phyloP scores from a whole-genome alignment of 1,140 invertebrate genomes.

The Drosophila sechellia region DNA sequence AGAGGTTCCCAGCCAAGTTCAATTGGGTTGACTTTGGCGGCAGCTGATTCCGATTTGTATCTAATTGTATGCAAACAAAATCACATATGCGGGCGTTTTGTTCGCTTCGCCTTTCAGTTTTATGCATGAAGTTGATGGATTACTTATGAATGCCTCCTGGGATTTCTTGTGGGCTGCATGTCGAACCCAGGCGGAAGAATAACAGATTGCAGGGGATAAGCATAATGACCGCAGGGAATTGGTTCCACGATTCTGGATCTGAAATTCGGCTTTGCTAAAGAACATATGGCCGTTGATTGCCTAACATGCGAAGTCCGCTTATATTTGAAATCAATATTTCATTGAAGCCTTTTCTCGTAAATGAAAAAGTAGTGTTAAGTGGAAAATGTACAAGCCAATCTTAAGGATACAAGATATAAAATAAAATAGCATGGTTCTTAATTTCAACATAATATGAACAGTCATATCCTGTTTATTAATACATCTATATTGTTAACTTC shows the following conservation, averaged over 20 bases:
- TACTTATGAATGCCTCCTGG: constrained; percentile 61
- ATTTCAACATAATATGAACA: too few relatives aligned
- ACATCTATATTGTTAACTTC: too few relatives aligned
- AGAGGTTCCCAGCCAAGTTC: constrained; percentile 4
- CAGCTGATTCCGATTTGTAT: constrained; percentile 80
- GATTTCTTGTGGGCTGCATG: constrained; percentile 10
- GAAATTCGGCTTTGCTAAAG: neutral
- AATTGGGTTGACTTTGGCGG: constrained; percentile 3
- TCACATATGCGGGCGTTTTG: constrained; percentile 72
- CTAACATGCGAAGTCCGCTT: constrained; percentile 1
- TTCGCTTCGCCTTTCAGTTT: constrained; percentile 71
- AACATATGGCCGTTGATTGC: neutral
- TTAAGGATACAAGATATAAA: too few relatives aligned
- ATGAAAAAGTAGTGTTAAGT: too few relatives aligned
- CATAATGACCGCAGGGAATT: constrained; percentile 49
- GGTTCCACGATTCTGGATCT: neutral
- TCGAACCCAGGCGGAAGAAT: constrained; percentile 29
- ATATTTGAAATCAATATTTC: neutral
- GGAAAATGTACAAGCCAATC: too few relatives aligned
- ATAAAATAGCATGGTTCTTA: too few relatives aligned
- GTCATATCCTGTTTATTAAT: too few relatives aligned
- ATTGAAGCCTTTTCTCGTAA: neutral
- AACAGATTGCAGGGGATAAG: constrained; percentile 42
- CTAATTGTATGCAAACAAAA: constrained; percentile 80
- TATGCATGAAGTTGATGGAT: constrained; percentile 79